Evolutionary conservation across 2,113 vertebrate genomes (phyloP), one percentile per base, ranked within the genome.

Genomic region (Chlorocebus sabaeus): DNA sequence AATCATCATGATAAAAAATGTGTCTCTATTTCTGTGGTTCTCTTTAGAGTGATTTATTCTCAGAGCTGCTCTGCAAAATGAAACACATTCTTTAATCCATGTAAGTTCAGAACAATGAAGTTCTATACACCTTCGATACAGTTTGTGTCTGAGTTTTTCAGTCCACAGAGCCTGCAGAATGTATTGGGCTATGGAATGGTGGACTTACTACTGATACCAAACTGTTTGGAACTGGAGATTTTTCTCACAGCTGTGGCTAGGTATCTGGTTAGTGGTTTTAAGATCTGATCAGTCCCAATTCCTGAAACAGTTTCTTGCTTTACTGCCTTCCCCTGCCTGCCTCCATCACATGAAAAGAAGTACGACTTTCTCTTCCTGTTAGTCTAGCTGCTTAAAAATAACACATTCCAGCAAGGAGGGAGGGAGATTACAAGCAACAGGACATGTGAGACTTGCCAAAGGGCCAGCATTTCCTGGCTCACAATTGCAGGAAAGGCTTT

Each of bases 401-500:
- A 97, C 7, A 57, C 94, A 70, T 94, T 97, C 87, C 97, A 96
- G 76, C 92, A n/a, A 89, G 0, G 4, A 91, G 72, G 95, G 90
- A 90, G 98, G 98, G 96, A 96, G 97, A 86, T 7, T 52, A 57
- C 40, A 90, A 96, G 97, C 72, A 64, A 96, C 84, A 93, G 98
- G 98, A 98, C 95, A 94, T 89, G 45, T 64, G 93, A 96, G 59
- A 97, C 97, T 52, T 92, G 98, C 98, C 93, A 25, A 97, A 96
- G 96, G 97, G 95, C 98, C 96, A 96, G 98, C 97, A 98, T 98
- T 99, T 99, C 99, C 99, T 99, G 99, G 98, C 97, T 98, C 97
- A 99, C 99, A 99, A 99, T 99, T 92, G 97, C 99, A 99, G 99
- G 99, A 99, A 99, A 96, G 95, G 97, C 98, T 50, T 94, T 98